Conservation (phyloP, 2,113 vertebrate genomes). For the Condylura cristata region DNA sequence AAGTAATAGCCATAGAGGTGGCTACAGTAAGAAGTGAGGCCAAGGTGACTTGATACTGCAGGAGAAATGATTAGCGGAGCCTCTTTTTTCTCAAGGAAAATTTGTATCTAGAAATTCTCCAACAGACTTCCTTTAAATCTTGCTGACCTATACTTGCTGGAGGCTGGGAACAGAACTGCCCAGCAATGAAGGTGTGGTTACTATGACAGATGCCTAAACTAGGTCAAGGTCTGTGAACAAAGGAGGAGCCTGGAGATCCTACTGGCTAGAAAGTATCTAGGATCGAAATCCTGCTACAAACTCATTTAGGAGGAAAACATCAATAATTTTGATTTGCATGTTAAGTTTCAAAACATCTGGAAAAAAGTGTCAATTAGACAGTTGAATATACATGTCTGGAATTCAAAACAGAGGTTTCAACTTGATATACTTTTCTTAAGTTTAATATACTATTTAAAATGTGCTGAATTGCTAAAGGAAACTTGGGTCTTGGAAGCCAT, state of each 20-base stretch:
- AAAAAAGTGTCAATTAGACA: not conserved
- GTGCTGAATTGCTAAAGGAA: not conserved
- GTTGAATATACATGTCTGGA: not conserved
- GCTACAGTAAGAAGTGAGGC: not conserved
- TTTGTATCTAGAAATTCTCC: not conserved
- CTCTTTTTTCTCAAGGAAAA: not conserved
- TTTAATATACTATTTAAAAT: not conserved
- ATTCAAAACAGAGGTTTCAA: constrained; percentile 24
- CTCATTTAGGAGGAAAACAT: not conserved
- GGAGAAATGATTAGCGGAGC: not conserved
- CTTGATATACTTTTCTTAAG: not conserved
- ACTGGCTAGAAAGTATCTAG: not conserved
- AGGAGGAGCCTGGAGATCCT: not conserved
- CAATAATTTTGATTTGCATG: not conserved
- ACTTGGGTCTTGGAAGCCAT: not conserved
- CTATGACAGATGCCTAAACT: not conserved
- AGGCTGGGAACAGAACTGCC: not conserved
- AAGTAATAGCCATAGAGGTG: not conserved
- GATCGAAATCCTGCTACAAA: not conserved
- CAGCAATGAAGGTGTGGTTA: not conserved
- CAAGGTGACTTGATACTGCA: not conserved
- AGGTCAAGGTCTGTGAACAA: not conserved
- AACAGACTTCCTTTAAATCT: not conserved
- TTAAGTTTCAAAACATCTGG: constrained; percentile 37
- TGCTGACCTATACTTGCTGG: not conserved